Evolutionary conservation across 2,888 invertebrate genomes (phyloP), one percentile per base, ranked within the genome.

Genomic region (Drosophila glabriapex): DNA sequence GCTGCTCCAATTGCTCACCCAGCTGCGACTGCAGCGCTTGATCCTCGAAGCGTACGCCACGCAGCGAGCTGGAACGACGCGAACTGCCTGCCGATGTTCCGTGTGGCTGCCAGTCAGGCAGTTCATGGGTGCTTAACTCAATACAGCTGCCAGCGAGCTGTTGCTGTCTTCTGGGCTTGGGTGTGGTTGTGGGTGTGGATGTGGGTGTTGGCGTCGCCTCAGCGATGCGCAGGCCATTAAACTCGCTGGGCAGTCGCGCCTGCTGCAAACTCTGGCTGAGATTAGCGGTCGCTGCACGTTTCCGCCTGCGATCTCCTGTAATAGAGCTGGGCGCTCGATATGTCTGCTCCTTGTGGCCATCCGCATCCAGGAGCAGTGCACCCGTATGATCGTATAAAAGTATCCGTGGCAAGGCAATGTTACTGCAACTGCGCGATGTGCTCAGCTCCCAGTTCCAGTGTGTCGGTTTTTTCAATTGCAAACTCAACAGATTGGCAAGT

Each of bases 381-480:
- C 95, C 94, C 73, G 93, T 94, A 64, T 94, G 93, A 81, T 95
- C 94, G 82, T 94, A 95, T 12, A 95, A 92, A 76, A 95, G 92
- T 29, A 95, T 94, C 9, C 94, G 92, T 5, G 95, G 95, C 80
- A 95, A 88, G 35, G 93, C 91, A 65, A 95, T 94, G 80, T 94
- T 94, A 35, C 94, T 94, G 58, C 95, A 95, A 54, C 95, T 95
- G 82, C 94, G 94, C 35, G 95, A 95, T 4, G 95, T 95, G 35
- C 94, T 94, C 76, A 95, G 83, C 85, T 95, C 94, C 95, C 95
- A 95, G 79, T 94, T 94, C 95, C 95, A 95, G 71, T 93, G 92
- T 71, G 93, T 93, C 1, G 95, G 95, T 79, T 95, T 95, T 76
- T 94, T 93, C 66, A 95, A 89, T 85, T 95, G 94, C 29, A 95